Evolutionary conservation across 2,797 vertebrate species (phyloP), one percentile per base, ranked within the genome.

Genomic region (Tenualosa thibaudeaui): DNA sequence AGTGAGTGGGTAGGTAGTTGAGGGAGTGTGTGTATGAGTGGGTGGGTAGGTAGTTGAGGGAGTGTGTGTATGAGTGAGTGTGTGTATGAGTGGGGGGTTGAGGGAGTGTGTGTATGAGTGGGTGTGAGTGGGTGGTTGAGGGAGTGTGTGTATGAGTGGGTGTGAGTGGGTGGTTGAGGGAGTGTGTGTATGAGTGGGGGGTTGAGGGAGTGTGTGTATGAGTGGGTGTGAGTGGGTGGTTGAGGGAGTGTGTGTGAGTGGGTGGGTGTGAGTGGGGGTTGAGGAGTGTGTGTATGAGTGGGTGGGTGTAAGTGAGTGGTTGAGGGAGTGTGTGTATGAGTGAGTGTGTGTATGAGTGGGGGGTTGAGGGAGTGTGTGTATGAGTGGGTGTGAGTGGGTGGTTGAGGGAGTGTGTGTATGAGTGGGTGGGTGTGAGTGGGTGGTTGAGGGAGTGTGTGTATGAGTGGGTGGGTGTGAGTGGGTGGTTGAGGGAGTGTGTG

Each of bases 251-350:
- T n/a, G 31, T 31, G 31, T 31, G 1, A n/a, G n/a, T n/a, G n/a
- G n/a, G n/a, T n/a, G n/a, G n/a, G n/a, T n/a, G n/a, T n/a, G n/a
- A n/a, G n/a, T n/a, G n/a, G n/a, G n/a, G n/a, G n/a, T 31, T 99
- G 91, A 84, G 56, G 68, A 17, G 68, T 37, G 51, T 19, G 15
- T 40, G 31, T 40, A 15, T 26, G n/a, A 37, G 26, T 12, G 65
- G 15, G 26, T 2, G 10, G n/a, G n/a, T n/a, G n/a, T 71, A 56
- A 0, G 10, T 1, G 3, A 17, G 83, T 43, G 15, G 17, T 24
- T 78, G 81, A 53, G 24, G 9, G 51, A 26, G 12, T 31, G 26
- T 31, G 65, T 13, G 50, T 71, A 4, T 15, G n/a, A n/a, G n/a
- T n/a, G n/a, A n/a, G n/a, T n/a, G n/a, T n/a, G n/a, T n/a, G n/a